Percentiles rank a stretch among this genome's conserved stretches.
Conservation (phyloP, 1,140 invertebrate species). For the Drosophila grimshawi region DNA sequence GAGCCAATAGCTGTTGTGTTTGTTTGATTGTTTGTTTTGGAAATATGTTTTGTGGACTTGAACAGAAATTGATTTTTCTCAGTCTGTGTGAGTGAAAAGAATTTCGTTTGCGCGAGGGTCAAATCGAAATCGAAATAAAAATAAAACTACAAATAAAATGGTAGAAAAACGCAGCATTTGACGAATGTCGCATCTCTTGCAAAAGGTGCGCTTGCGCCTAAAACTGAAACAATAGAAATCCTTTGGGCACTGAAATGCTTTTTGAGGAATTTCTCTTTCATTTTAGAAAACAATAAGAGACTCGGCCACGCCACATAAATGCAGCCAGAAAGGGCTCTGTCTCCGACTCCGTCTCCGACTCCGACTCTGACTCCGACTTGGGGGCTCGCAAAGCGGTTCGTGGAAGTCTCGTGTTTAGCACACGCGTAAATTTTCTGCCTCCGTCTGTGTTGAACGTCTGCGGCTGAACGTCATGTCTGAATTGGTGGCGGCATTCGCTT, state of each 20-base stretch:
- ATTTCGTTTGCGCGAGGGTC: conserved; percentile 50
- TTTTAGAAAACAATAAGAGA: conserved; percentile 74
- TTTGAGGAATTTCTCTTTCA: conserved; percentile 71
- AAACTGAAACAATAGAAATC: conserved; percentile 72
- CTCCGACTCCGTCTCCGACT: conserved; percentile 20
- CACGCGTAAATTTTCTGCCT: conserved; percentile 84
- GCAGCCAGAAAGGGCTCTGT: conserved; percentile 55
- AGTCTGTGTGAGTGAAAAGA: conserved; percentile 45
- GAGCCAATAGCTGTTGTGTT: conserved; percentile 44
- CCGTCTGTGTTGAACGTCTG: conserved; percentile 30
- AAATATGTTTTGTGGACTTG: conserved; percentile 15
- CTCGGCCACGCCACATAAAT: conserved; percentile 68
- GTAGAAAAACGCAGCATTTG: conserved; percentile 36
- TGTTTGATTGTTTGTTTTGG: conserved; percentile 62
- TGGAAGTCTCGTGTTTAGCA: conserved; percentile 84
- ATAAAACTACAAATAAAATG: not conserved
- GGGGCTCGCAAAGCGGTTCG: conserved; percentile 58
- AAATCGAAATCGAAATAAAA: conserved; percentile 8
- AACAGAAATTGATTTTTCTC: conserved; percentile 28
- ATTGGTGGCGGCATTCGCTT: conserved; percentile 75
- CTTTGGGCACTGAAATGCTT: conserved; percentile 64
- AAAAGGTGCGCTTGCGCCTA: not conserved
- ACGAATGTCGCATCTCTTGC: conserved; percentile 33
- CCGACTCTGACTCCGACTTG: conserved; percentile 1
- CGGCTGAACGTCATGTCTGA: conserved; percentile 13